Evolutionary conservation across 1,140 invertebrate genomes (phyloP).

Genomic region (Bemisia tabaci): DNA sequence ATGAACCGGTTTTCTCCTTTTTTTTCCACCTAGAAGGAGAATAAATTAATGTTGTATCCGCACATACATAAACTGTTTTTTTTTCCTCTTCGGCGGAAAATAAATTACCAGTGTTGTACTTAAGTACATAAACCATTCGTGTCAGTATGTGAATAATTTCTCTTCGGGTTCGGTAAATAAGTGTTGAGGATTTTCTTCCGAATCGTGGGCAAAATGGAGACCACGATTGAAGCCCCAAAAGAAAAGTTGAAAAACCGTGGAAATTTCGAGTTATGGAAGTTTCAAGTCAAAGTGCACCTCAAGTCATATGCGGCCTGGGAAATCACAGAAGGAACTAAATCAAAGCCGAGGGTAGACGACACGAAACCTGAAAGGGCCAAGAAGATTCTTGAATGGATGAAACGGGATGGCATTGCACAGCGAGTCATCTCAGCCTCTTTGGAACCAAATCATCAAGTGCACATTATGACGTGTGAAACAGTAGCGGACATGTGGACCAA

Average conservation of each 20-base stretch:
- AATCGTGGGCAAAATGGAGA: too few species aligned
- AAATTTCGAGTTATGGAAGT: neutral
- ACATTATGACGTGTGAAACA: neutral
- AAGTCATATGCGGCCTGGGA: neutral
- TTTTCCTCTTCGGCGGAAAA: too few species aligned
- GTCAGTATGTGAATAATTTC: too few species aligned
- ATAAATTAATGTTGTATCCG: too few species aligned
- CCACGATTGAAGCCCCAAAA: neutral
- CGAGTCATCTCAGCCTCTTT: neutral
- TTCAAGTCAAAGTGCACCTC: neutral
- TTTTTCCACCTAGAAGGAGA: too few species aligned
- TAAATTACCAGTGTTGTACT: too few species aligned
- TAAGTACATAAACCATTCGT: too few species aligned
- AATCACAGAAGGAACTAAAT: neutral
- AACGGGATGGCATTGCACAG: neutral
- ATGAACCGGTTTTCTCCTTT: too few species aligned
- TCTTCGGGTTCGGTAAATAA: too few species aligned
- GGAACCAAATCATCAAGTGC: neutral
- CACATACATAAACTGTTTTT: too few species aligned
- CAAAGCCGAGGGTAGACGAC: neutral
- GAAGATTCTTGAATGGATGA: neutral
- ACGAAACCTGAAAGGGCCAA: neutral
- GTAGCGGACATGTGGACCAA: neutral
- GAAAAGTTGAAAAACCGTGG: neutral
- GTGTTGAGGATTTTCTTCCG: too few species aligned